Base-by-base conservation (phyloP, 2,797 vertebrate genomes). In the Sylvia borin region DNA sequence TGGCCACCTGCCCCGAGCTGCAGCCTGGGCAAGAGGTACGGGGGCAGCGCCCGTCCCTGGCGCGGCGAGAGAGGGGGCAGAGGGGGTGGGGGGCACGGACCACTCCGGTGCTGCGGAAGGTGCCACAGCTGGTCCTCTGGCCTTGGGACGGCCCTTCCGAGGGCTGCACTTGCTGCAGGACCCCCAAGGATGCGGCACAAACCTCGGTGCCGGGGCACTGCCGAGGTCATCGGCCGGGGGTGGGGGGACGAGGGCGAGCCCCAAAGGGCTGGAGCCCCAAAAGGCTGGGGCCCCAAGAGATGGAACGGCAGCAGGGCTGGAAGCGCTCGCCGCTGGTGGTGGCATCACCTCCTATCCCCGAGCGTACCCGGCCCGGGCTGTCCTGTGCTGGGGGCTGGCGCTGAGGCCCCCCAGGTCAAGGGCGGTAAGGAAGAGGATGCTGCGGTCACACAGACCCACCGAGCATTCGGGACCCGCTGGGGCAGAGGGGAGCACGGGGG, bases 1-100 rank as follows among this genome's bases (percentile, higher is more conserved):
- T 97, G 95, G 85, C 95, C 70, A 84, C 92, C 84, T 32, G 80
- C 65, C 81, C 88, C 0, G 91, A 96, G 82, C 90, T 71, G 51
- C 86, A 84, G 74, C 58, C 65, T 29, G 68, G 77, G 48, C 76
- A 57, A 84, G 92, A 97, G 94, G 96, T 96, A 96, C 0, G 5
- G 77, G 57, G 61, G 19, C 48, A n/a, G 45, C 1, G 2, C 22
- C 43, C 31, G 14, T 31, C 8, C 24, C 38, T 0, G 3, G 16
- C 0, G 7, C 77, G 72, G 27, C 0, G 3, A 34, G 7, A 48
- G 26, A 70, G 34, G 22, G 36, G 71, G 4, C 36, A 17, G 20
- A 8, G 7, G 2, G 61, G 31, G 29, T 8, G 67, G 81, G 77
- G 54, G 9, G 16, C 53, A 34, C 2, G 2, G 36, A 36, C 8